Evolutionary conservation across 2,113 vertebrate species (phyloP), one percentile per base, ranked within the genome.

Genomic region (Ammodytes marinus): DNA sequence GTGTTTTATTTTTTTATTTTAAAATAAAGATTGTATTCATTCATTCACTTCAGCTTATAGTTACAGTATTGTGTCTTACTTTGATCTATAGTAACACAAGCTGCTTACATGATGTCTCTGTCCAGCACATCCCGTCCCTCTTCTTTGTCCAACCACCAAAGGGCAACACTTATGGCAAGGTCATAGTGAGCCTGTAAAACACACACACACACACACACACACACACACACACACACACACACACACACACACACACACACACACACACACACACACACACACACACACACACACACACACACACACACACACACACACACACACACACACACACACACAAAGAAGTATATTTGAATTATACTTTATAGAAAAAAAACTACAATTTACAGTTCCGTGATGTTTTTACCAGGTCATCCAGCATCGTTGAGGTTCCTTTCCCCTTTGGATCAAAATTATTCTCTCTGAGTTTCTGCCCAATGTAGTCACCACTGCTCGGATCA

Each of bases 391-490:
- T 27, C 27, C 5, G 7, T 19, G 17, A 27, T 11, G n/a, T 72
- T 65, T 80, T 94, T 96, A 98, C 96, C 96, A 97, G 90, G 63
- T 97, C 95, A 85, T 97, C 96, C 91, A 97, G 89, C 85, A 95
- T 78, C 2, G 94, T 95, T 59, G 89, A 86, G 5, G 92, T 84
- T 54, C 83, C 93, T 91, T 91, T 96, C 84, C 97, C 96, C 85
- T 95, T 95, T 5, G 96, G 95, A 85, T 97, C 97, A 89, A 97
- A 98, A 74, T 92, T 83, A 8, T 96, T 96, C 92, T 98, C 96
- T 85, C 90, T 74, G 70, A 97, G 93, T 90, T 88, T 96, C 89
- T 95, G 95, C 53, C 97, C 96, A 84, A 98, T 92, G 83, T 98
- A 97, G 85, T 96, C 92, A 77, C 77, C 88, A 77, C 97, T 97